Evolutionary conservation across 2,113 vertebrate species (phyloP).

Genomic region (Ranitomeya variabilis): DNA sequence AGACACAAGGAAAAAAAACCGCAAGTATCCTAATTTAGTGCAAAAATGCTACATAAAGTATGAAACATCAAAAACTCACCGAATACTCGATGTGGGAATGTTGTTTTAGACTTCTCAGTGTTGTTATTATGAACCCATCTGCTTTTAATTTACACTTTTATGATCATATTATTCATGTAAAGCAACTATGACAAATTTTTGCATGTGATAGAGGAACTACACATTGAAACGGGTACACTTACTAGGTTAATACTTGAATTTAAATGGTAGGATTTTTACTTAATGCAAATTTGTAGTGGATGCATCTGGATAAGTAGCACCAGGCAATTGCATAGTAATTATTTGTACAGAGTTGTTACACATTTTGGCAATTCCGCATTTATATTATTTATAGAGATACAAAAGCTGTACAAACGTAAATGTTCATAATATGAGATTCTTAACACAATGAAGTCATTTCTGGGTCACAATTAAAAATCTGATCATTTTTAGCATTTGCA

Average conservation of each 20-base stretch:
- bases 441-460: conserved; percentile 10
- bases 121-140: background rate
- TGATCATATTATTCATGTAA: background rate
- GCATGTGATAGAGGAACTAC: background rate
- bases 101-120: background rate
- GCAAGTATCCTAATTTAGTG: too few relatives aligned
- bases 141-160: background rate
- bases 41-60: too few relatives aligned
- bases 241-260: conserved; percentile 6
- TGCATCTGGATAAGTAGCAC: conserved; percentile 37
- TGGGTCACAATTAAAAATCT: background rate
- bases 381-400: conserved; percentile 16
- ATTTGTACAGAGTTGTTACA: conserved; percentile 24
- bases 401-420: conserved; percentile 19
- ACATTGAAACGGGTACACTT: background rate
- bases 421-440: background rate
- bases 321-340: conserved; percentile 27
- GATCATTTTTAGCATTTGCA: conserved; percentile 14
- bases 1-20: too few relatives aligned
- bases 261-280: background rate
- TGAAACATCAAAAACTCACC: too few relatives aligned
- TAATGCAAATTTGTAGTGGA: conserved; percentile 38
- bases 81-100: too few relatives aligned
- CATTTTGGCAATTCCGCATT: background rate
- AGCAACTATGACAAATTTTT: background rate